Evolutionary conservation across 2,888 invertebrate species (phyloP).

Genomic region (Timema podura): DNA sequence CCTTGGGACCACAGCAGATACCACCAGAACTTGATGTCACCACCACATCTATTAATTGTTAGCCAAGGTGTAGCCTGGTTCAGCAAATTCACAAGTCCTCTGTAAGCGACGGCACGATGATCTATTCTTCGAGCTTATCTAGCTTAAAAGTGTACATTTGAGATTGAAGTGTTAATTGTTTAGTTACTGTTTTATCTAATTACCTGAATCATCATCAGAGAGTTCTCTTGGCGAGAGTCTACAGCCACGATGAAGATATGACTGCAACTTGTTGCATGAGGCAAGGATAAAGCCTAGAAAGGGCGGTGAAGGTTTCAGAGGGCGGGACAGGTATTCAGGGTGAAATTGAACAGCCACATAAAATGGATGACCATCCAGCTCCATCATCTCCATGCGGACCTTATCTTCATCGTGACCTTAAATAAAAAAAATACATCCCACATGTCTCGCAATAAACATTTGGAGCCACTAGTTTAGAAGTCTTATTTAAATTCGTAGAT

Average conservation of each 20-base stretch:
- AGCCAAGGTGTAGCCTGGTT: too few relatives aligned
- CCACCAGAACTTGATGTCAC: too few relatives aligned
- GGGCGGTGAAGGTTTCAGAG: conserved; percentile 88
- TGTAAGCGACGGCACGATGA: too few relatives aligned
- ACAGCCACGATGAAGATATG: conserved; percentile 59
- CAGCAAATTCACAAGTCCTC: too few relatives aligned
- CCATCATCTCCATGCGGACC: conserved; percentile 91
- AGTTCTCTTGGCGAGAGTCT: conserved; percentile 68
- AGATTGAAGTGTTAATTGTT: too few relatives aligned
- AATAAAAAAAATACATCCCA: conserved; percentile 30
- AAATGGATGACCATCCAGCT: conserved; percentile 82
- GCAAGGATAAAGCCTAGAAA: conserved; percentile 93
- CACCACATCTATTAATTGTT: too few relatives aligned
- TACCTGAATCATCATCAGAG: conserved; percentile 55
- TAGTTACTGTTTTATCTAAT: background rate
- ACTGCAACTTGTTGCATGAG: conserved; percentile 72
- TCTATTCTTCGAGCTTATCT: too few relatives aligned
- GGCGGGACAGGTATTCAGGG: conserved; percentile 93
- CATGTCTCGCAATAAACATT: too few relatives aligned
- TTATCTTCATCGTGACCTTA: conserved; percentile 69
- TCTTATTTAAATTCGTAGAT: too few relatives aligned
- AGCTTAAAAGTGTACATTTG: too few relatives aligned
- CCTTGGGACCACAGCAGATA: too few relatives aligned
- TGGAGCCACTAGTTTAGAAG: too few relatives aligned
- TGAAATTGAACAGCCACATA: conserved; percentile 97